Evolutionary conservation across 1,140 invertebrate genomes (phyloP), one percentile per base, ranked within the genome.

Genomic region (Penaeus indicus): DNA sequence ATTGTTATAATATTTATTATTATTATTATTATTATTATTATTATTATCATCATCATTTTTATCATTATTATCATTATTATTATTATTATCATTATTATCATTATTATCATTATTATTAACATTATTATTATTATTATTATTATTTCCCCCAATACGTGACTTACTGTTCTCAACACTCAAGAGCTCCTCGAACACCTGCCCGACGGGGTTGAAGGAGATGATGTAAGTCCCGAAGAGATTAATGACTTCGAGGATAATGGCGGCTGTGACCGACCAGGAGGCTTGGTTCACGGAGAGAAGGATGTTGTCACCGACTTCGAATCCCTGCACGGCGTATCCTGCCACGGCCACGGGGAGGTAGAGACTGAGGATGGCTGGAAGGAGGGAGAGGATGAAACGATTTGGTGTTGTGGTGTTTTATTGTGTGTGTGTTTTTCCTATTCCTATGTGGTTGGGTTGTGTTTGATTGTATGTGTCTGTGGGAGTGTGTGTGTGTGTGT

Each of bases 141-240:
- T 32, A 32, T 32, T 32, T 32, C 2, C 54, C 8, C 54, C 16
- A 16, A 16, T 8, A 54, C 54, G 54, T 54, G 54, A 88, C 86
- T 67, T 84, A 88, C 86, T 84, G 18, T 63, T 64, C n/a, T 88
- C 86, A 32, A 96, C 93, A 62, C 94, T 93, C 79, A 96, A 94
- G 1, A 95, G 92, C 89, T 96, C 94, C 92, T 97, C 96, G 63
- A 96, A 92, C 91, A 96, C 95, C 92, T 95, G 95, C 90, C 93
- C 94, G 21, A 96, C 93, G 0, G 95, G 95, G 92, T 95, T 96
- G 63, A 95, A 93, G 75, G 95, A 93, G 85, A 96, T 95, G 38
- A 95, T 92, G 91, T 95, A 95, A 11, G 95, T 95, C 54, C 94
- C 92, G 16, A 95, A 92, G 5, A 96, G 92, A 92, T 96, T 90